Evolutionary conservation across 2,888 invertebrate genomes (phyloP).

Genomic region (Apodemia hepburni): DNA sequence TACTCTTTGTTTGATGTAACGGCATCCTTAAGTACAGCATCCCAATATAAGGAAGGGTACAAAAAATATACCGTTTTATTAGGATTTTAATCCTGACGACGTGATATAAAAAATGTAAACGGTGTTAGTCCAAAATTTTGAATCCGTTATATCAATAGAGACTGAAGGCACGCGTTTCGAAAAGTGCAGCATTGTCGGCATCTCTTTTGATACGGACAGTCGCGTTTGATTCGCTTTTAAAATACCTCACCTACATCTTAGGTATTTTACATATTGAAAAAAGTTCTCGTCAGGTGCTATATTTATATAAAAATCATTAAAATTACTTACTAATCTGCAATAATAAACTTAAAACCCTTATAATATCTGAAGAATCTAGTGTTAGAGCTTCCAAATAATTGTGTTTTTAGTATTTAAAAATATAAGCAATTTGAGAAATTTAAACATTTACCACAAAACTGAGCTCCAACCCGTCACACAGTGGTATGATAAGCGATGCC

Average conservation of each 20-base stretch:
- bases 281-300: slow-evolving; percentile 55
- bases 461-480: too few relatives aligned
- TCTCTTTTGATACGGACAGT: slow-evolving; percentile 44
- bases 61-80: slow-evolving; percentile 70
- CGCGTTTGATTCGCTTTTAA: slow-evolving; percentile 55
- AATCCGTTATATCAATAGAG: slow-evolving; percentile 76
- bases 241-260: slow-evolving; percentile 54
- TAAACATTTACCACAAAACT: too few relatives aligned
- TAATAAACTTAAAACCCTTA: too few relatives aligned
- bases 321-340: too few relatives aligned
- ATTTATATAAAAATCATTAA: slow-evolving; percentile 22
- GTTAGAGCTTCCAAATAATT: too few relatives aligned
- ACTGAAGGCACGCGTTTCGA: slow-evolving; percentile 73
- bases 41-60: slow-evolving; percentile 54
- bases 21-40: slow-evolving; percentile 61
- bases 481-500: too few relatives aligned
- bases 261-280: slow-evolving; percentile 22
- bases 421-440: too few relatives aligned
- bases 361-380: too few relatives aligned
- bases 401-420: too few relatives aligned
- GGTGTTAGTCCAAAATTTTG: slow-evolving; percentile 64
- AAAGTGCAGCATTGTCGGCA: slow-evolving; percentile 57
- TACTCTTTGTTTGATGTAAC: slow-evolving; percentile 62
- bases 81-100: slow-evolving; percentile 50
- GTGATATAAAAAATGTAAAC: slow-evolving; percentile 59